Evolutionary conservation across 2,797 vertebrate genomes (phyloP).

Genomic region (Rhinoraja longicauda): DNA sequence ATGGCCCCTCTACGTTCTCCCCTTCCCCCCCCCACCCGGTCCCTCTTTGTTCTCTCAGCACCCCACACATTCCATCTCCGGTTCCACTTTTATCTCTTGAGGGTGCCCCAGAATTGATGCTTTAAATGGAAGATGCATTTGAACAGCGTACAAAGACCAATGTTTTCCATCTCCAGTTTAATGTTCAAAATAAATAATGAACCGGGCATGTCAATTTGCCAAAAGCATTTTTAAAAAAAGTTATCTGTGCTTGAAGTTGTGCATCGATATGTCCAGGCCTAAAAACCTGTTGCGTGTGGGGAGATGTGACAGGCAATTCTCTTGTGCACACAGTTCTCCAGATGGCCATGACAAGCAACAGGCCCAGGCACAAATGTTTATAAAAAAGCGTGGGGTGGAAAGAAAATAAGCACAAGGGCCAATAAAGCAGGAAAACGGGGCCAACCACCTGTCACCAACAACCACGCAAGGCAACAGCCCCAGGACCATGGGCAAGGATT

Average conservation of each 20-base stretch:
- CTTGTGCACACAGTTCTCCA: not conserved
- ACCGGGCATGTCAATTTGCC: too few relatives aligned
- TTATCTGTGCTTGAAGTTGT: not conserved
- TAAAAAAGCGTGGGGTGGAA: too few relatives aligned
- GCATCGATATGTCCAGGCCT: not conserved
- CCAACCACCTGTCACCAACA: constrained; percentile 24
- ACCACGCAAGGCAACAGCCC: not conserved
- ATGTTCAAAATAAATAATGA: not conserved
- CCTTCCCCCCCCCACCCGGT: too few relatives aligned
- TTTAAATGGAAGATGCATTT: not conserved
- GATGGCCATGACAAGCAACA: constrained; percentile 28
- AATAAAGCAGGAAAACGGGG: not conserved
- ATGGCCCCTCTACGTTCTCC: too few relatives aligned
- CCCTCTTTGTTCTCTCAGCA: too few relatives aligned
- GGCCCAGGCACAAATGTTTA: not conserved
- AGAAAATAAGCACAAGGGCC: not conserved
- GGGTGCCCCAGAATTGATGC: not conserved
- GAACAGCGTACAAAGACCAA: not conserved
- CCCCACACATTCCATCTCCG: too few relatives aligned
- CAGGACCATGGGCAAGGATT: not conserved
- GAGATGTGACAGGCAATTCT: constrained; percentile 4
- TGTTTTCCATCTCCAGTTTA: not conserved
- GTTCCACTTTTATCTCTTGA: too few relatives aligned
- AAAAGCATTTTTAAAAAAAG: not conserved
- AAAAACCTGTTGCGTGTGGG: not conserved